Evolutionary conservation across 2,888 invertebrate genomes (phyloP).

Genomic region (Amblyteles armatorius): DNA sequence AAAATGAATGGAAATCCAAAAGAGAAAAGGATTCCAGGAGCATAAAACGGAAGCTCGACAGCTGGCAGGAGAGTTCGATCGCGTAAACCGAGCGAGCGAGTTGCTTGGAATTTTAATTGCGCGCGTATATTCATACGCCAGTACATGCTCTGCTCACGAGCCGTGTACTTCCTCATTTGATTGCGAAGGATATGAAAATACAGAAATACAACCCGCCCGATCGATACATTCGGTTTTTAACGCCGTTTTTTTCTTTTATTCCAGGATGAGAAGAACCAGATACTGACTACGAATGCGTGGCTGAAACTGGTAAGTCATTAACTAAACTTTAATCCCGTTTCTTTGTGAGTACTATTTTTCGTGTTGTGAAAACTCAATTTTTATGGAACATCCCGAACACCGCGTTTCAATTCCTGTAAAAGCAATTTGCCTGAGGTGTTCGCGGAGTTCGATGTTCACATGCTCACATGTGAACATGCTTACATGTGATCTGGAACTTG

Average conservation of each 20-base stretch:
- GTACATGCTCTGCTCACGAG: constrained; percentile 12
- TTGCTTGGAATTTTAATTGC: constrained; percentile 63
- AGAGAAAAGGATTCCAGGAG: constrained; percentile 42
- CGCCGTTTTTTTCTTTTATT: constrained; percentile 79
- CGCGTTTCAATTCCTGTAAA: too few relatives aligned
- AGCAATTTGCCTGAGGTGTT: too few relatives aligned
- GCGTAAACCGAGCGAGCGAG: constrained; percentile 43
- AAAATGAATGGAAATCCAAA: constrained; percentile 15
- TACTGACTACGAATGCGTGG: constrained; percentile 99
- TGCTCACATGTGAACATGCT: too few relatives aligned
- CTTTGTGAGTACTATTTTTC: not conserved
- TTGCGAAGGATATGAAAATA: constrained; percentile 58
- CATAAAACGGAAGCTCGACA: constrained; percentile 9
- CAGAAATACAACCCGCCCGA: constrained; percentile 40
- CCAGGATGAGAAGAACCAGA: constrained; percentile 99
- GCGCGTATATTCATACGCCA: constrained; percentile 25
- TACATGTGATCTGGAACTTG: too few relatives aligned
- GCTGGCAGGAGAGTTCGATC: not conserved
- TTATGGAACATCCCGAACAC: too few relatives aligned
- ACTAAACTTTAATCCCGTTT: constrained; percentile 10
- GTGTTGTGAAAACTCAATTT: too few relatives aligned
- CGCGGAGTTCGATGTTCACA: too few relatives aligned
- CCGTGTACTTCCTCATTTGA: constrained; percentile 29
- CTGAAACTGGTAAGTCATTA: constrained; percentile 97
- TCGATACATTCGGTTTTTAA: constrained; percentile 32